Conservation (phyloP, 1,140 invertebrate genomes). For the Eumaeus atala region DNA sequence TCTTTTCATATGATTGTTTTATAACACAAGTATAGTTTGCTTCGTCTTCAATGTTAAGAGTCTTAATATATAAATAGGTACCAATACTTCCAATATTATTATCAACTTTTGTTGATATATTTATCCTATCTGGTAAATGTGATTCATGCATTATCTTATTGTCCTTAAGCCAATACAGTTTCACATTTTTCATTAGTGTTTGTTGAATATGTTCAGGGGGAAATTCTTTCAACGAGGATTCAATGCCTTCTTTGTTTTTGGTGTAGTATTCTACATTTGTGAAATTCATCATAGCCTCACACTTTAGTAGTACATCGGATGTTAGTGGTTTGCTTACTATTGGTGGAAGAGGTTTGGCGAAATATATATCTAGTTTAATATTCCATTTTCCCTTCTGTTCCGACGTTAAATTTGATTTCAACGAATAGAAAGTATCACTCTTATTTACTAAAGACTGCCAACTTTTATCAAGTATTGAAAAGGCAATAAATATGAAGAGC, state of each 20-base stretch:
- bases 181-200: constrained; percentile 57
- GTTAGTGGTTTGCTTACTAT: constrained; percentile 36
- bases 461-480: constrained; percentile 45
- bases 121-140: constrained; percentile 32
- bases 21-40: constrained; percentile 64
- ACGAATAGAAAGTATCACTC: constrained; percentile 38
- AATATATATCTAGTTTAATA: constrained; percentile 64
- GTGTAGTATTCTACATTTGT: constrained; percentile 60
- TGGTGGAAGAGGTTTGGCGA: constrained; percentile 51
- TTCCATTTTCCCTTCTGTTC: constrained; percentile 60
- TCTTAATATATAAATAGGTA: constrained; percentile 48
- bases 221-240: constrained; percentile 48
- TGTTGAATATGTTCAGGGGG: constrained; percentile 58
- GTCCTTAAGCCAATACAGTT: constrained; percentile 64
- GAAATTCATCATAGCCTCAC: constrained; percentile 62
- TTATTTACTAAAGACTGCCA: constrained; percentile 35
- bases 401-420: constrained; percentile 46
- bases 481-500: constrained; percentile 53
- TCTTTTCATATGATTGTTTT: constrained; percentile 62
- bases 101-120: constrained; percentile 50
- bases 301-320: constrained; percentile 49
- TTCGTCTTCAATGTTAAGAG: constrained; percentile 43
- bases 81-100: constrained; percentile 55
- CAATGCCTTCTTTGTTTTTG: constrained; percentile 56
- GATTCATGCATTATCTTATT: constrained; percentile 39